Conservation (phyloP, 2,113 vertebrate genomes). For the Madoqua kirkii region DNA sequence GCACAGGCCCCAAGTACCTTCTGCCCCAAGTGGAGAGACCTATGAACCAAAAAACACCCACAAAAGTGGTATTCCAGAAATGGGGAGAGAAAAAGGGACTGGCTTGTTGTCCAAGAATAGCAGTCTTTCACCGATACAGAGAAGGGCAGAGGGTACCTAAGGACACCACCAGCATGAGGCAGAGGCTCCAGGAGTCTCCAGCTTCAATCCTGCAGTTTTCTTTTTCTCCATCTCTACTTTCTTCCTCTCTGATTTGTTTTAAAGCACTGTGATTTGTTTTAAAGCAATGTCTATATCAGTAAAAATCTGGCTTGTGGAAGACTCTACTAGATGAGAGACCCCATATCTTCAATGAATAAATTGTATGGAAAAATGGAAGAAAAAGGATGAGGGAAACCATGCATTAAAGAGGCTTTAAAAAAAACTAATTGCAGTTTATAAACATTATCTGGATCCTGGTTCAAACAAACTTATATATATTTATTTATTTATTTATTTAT, state of each 20-base stretch:
- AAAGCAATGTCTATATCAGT: neutral
- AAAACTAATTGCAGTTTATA: neutral
- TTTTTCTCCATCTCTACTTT: neutral
- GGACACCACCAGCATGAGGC: neutral
- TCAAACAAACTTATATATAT: neutral
- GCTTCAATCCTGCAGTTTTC: neutral
- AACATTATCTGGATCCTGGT: neutral
- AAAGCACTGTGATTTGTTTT: neutral
- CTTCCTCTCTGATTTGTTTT: neutral
- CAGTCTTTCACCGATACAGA: neutral
- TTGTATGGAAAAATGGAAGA: neutral
- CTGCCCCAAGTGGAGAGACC: neutral
- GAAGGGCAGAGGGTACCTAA: neutral
- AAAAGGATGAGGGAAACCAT: neutral
- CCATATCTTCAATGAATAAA: neutral
- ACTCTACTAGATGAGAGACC: neutral
- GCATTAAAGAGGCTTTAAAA: neutral
- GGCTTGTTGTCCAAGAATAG: neutral
- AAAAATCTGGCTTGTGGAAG: slow-evolving; percentile 4
- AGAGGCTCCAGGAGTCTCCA: neutral
- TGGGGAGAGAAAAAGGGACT: neutral
- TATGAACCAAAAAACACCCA: neutral
- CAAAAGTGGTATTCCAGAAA: neutral
- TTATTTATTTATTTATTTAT: neutral
- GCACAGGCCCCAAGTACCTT: neutral